These are phyloP conservation scores for Trichogramma pretiosum DNA, from an alignment of 1,140 invertebrate species.

Conservation along the genomic window DNA sequence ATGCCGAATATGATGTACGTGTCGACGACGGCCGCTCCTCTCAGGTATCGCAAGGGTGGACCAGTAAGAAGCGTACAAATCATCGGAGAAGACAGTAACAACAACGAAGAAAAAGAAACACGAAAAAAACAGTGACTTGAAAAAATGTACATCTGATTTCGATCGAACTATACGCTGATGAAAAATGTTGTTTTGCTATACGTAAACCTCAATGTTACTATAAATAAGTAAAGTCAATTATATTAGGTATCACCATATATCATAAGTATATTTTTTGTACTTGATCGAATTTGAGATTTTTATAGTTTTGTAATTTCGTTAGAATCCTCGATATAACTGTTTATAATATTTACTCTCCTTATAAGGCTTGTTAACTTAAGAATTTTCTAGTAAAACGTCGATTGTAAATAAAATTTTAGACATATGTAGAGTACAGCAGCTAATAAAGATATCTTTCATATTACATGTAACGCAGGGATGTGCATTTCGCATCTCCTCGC, in stretches of 20 bases:
- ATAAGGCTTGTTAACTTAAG: conserved; percentile 5
- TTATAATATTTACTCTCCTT: too few species aligned
- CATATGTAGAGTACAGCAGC: conserved; percentile 33
- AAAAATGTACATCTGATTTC: too few species aligned
- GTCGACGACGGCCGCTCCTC: conserved; percentile 19
- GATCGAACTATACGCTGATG: too few species aligned
- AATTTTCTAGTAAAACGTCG: conserved; percentile 8
- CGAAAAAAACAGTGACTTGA: conserved; percentile 40
- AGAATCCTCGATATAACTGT: too few species aligned
- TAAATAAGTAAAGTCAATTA: too few species aligned
- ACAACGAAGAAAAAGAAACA: conserved; percentile 31
- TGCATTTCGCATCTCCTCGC: conserved; percentile 22
- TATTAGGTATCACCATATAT: too few species aligned
- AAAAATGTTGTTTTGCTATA: too few species aligned
- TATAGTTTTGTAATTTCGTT: too few species aligned
- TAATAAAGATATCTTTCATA: conserved; percentile 28
- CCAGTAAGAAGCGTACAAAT: conserved; percentile 40
- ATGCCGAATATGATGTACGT: conserved; percentile 27
- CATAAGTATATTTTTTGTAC: too few species aligned
- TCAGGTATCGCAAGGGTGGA: conserved; percentile 34
- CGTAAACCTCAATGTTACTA: too few species aligned
- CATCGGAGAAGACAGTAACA: conserved; percentile 30
- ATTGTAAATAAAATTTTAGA: conserved; percentile 36
- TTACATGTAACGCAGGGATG: too few species aligned
- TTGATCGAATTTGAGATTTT: too few species aligned